Base-by-base conservation (phyloP, 2,797 vertebrate species). In the Apogon hyalosoma region DNA sequence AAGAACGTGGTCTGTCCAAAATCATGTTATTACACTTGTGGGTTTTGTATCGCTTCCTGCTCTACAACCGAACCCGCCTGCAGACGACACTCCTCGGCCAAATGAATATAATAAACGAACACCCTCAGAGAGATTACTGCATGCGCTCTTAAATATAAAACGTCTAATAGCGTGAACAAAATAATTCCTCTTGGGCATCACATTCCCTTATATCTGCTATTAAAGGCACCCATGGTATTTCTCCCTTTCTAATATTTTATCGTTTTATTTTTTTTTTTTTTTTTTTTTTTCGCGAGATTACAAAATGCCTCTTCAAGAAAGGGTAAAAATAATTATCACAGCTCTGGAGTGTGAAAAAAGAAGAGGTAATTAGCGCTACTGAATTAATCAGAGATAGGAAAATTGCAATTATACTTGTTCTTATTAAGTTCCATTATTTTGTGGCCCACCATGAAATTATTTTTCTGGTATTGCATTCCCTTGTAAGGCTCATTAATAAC, bases 331-430 rank as follows among this genome's bases (percentile, higher is more conserved):
- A 90, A 90, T 90, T 79, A 89, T 81, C 81, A 62, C 56, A 75
- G 71, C 60, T 86, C 72, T 62, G 24, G 59, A 72, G 54, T 57
- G 19, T 63, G 38, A 66, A 67, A 56, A 80, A 87, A 84, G 63
- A 85, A 56, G 66, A 77, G 71, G 87, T 90, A 90, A 92, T 93
- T 92, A 92, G 86, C 74, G 75, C 45, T 41, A 80, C 63, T 82
- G 87, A 90, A 90, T 93, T 90, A 92, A 92, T 92, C 87, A 82
- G 75, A 75, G 77, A 87, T 83, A 75, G 84, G 80, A 79, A 92
- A 85, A 87, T 80, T 84, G 83, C 86, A 88, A 87, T 90, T 90
- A 86, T 79, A 82, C 87, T 79, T 88, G 71, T 87, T 89, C 85
- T 82, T 88, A 90, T 88, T 88, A 85, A 80, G 75, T 88, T 83